These are phyloP conservation scores for sheep (Ovis aries) DNA, from an alignment of 2,113 vertebrate genomes.

Conservation along the genomic window ARS-UI_Ramb_v3.0 NC_056056.1:72032001-72032500, in stretches of 20 bases:
- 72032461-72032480: not conserved
- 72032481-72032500: not conserved
- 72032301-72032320: not conserved
- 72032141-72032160: not conserved
- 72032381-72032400: not conserved
- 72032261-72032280: not conserved
- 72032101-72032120: not conserved
- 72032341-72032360: not conserved
- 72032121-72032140: not conserved
- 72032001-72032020: not conserved
- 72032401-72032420: not conserved
- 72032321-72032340: not conserved
- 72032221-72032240: not conserved
- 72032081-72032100: not conserved
- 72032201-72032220: not conserved
- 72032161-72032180: not conserved
- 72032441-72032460: not conserved
- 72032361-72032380: not conserved
- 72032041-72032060: not conserved
- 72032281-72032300: not conserved
- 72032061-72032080: not conserved
- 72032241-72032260: not conserved
- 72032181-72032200: not conserved
- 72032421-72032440: not conserved
- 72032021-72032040: not conserved